phyloP scores from a whole-genome alignment of 2,113 vertebrate genomes.

The Empidonax traillii region DNA sequence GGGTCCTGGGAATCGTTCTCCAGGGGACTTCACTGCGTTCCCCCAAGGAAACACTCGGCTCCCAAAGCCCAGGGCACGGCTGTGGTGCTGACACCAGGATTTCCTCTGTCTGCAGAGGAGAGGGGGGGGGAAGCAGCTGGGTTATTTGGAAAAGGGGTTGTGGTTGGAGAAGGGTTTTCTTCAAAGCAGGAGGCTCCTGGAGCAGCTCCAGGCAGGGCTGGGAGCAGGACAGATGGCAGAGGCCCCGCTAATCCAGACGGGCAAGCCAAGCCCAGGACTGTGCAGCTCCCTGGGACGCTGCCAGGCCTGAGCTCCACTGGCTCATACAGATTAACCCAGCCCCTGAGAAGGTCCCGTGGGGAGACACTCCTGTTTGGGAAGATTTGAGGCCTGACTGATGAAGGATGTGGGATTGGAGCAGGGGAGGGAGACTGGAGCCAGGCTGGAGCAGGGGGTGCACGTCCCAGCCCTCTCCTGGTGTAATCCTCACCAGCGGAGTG shows the following conservation, averaged over 20 bases:
- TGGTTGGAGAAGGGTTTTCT: neutral
- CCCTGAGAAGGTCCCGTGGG: neutral
- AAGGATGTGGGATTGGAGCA: neutral
- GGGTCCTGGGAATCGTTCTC: neutral
- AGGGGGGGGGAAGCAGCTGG: neutral
- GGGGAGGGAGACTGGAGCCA: neutral
- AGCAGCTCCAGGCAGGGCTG: slow-evolving; percentile 8
- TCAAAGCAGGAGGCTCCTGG: neutral
- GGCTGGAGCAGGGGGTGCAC: fast-evolving
- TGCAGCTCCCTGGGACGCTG: neutral
- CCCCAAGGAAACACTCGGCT: neutral
- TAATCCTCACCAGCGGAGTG: neutral
- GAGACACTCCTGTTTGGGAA: neutral
- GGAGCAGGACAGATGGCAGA: slow-evolving; percentile 44
- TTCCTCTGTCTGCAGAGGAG: neutral
- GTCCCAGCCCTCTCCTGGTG: neutral
- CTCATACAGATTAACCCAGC: neutral
- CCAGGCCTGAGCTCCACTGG: neutral
- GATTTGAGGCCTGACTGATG: neutral
- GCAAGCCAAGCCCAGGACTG: neutral
- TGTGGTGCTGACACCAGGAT: neutral
- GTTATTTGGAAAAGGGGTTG: neutral
- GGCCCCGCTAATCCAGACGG: neutral
- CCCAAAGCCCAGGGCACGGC: neutral
- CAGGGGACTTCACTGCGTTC: neutral